phyloP scores from a whole-genome alignment of 1,140 invertebrate genomes.

The Episyrphus balteatus region DNA sequence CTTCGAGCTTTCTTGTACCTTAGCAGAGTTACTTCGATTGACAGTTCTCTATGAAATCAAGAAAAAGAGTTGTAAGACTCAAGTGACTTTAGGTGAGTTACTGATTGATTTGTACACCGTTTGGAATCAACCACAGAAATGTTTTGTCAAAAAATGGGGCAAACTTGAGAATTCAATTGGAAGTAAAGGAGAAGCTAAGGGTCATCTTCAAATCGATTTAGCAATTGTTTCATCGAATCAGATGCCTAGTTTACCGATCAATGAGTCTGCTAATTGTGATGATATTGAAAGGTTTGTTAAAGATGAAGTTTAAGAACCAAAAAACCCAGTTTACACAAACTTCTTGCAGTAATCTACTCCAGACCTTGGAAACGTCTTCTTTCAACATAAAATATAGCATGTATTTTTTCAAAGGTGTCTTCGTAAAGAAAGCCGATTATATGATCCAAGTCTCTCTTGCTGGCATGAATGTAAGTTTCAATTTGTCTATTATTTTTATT shows the following conservation, averaged over 20 bases:
- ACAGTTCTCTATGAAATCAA: constrained; percentile 39
- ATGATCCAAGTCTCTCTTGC: constrained; percentile 36
- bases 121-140: constrained; percentile 56
- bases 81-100: constrained; percentile 50
- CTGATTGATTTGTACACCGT: constrained; percentile 59
- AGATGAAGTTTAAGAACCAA: too few relatives aligned
- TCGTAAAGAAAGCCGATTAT: constrained; percentile 23
- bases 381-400: constrained; percentile 30
- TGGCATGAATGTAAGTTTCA: constrained; percentile 23
- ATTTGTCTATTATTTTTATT: constrained; percentile 13
- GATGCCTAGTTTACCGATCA: constrained; percentile 33
- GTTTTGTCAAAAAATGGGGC: constrained; percentile 74
- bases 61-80: constrained; percentile 28
- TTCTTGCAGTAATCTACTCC: constrained; percentile 52
- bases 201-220: constrained; percentile 67
- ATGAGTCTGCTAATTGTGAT: constrained; percentile 34
- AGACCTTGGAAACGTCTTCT: constrained; percentile 22
- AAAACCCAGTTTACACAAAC: too few relatives aligned
- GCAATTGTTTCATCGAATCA: constrained; percentile 55
- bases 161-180: constrained; percentile 52
- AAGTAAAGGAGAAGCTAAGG: constrained; percentile 44
- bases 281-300: constrained; percentile 57
- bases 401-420: constrained; percentile 20
- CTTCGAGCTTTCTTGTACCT: constrained; percentile 50
- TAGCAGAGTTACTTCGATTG: constrained; percentile 36